Evolutionary conservation across 2,888 invertebrate species (phyloP), one percentile per base, ranked within the genome.

Genomic region (Tromatobia lineatoria): DNA sequence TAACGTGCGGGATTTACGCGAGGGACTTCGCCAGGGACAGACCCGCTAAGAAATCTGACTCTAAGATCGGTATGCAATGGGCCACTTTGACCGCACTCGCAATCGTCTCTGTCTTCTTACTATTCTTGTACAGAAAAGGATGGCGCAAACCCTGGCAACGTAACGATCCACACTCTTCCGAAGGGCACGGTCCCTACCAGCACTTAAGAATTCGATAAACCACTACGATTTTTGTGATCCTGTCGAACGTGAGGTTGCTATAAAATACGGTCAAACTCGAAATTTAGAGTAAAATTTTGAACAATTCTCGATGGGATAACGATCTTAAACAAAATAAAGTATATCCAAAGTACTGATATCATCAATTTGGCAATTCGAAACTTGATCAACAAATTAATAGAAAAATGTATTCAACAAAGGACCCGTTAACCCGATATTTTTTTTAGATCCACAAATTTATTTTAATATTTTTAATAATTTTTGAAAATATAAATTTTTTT

Each of bases 1-100:
- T 89, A 1, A 89, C 90, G 0, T 91, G 92, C 50, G 90, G 90
- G 7, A 42, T 93, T 10, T 92, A 90, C 66, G 38, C 67, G 3
- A 86, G 91, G 34, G 79, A 87, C 8, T 90, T 88, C 38, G 52
- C 80, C 4, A 71, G 80, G 11, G 87, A 87, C 76, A 34, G 47
- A 2, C 20, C 13, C 25, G 45, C 11, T 1, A 3, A 38, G 2
- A 54, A 50, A 50, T 11, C 18, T 10, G 23, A 25, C 8, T 52
- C 71, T 42, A 59, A 47, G 11, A 42, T 34, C 50, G 73, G 67
- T 38, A 77, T 80, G 74, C 83, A 80, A 66, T 83, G 82, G 82
- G 85, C 83, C 0, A 85, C 85, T 42, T 34, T 85, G 20, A 74
- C 77, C 0, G 85, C 85, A 4, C 77, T 85, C 45, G 83, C 70